Evolutionary conservation across 2,888 invertebrate genomes (phyloP).

Genomic region (Pemphredon lugubris): DNA sequence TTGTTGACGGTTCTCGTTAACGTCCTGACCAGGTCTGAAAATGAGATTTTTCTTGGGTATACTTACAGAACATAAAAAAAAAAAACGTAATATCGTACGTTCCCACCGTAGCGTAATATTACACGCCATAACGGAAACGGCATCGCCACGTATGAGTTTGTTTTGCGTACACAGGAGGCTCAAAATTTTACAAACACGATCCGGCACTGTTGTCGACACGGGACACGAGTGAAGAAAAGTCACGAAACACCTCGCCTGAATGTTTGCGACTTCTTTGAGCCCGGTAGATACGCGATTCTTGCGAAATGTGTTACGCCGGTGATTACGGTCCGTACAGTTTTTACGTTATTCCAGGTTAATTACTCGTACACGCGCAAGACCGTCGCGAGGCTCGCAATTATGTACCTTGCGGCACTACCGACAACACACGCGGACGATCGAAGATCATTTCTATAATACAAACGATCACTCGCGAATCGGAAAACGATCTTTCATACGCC

Average conservation of each 20-base stretch:
- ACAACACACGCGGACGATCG: constrained; percentile 15
- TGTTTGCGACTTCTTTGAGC: background rate
- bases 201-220: no score
- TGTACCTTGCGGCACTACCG: background rate
- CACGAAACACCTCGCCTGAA: background rate
- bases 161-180: no score
- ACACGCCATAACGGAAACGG: no score
- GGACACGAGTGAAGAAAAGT: background rate
- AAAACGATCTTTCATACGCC: constrained; percentile 31
- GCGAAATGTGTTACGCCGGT: constrained; percentile 34
- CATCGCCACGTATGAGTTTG: no score
- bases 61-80: no score
- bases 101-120: no score
- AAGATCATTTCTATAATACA: constrained; percentile 32
- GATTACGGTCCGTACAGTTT: constrained; percentile 34
- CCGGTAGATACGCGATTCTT: constrained; percentile 14
- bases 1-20: no score
- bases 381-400: constrained; percentile 1
- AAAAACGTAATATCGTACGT: no score
- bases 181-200: no score
- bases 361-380: constrained; percentile 21
- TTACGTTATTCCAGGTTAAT: constrained; percentile 45
- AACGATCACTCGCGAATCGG: constrained; percentile 36
- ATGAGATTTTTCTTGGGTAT: no score
- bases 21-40: no score